These are phyloP conservation scores for Leptopilina drosophilae DNA, from an alignment of 2,888 invertebrate species.

Conservation along the genomic window DNA sequence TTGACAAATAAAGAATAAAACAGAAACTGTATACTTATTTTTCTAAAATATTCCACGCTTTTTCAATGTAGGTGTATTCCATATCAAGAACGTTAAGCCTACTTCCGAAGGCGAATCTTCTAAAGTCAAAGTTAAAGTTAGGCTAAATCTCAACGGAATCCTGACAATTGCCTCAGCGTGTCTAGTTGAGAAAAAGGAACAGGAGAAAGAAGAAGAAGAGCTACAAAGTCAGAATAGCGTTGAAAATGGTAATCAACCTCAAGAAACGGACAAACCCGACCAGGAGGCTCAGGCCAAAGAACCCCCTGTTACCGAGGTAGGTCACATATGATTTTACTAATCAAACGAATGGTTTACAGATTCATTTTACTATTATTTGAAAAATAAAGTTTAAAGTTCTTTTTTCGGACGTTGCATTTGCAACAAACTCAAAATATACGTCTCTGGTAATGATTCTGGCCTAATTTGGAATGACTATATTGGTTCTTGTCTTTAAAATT, in stretches of 20 bases:
- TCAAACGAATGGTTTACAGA: neutral
- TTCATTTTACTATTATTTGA: neutral
- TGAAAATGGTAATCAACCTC: slow-evolving; percentile 65
- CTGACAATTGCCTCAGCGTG: slow-evolving; percentile 92
- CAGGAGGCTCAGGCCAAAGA: slow-evolving; percentile 74
- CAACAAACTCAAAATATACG: too few species aligned
- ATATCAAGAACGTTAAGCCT: slow-evolving; percentile 90
- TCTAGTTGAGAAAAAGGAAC: slow-evolving; percentile 83
- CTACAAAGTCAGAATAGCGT: slow-evolving; percentile 60
- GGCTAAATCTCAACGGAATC: slow-evolving; percentile 95
- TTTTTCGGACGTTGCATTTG: too few species aligned
- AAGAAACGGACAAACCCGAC: slow-evolving; percentile 71
- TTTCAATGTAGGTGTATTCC: slow-evolving; percentile 82
- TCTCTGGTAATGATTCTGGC: too few species aligned
- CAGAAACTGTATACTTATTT: too few species aligned
- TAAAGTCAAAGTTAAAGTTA: slow-evolving; percentile 97
- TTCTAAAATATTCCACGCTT: neutral
- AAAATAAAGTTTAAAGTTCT: neutral
- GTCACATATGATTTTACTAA: slow-evolving; percentile 27
- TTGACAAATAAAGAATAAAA: too few species aligned
- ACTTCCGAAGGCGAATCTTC: slow-evolving; percentile 93
- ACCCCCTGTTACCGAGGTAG: slow-evolving; percentile 73
- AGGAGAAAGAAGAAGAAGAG: slow-evolving; percentile 72
- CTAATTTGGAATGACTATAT: too few species aligned
- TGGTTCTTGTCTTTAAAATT: too few species aligned